Percentiles rank a stretch among this genome's conserved stretches.
These are phyloP conservation scores for Alosa alosa DNA, from an alignment of 2,113 vertebrate genomes.

Conservation along the genomic window DNA sequence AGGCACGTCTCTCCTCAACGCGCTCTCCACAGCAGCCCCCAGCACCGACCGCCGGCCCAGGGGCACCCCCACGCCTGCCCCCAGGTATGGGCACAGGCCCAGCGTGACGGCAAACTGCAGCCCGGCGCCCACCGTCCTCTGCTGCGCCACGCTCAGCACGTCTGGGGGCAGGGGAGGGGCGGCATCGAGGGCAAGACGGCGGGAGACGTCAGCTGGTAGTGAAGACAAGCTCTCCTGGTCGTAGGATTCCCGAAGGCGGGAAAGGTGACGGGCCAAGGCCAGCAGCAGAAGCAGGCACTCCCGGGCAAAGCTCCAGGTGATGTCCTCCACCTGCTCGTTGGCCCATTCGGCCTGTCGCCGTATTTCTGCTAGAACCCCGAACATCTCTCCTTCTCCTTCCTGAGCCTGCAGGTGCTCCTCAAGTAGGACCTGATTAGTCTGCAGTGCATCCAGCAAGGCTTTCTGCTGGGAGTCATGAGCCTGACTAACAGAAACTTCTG, in stretches of 20 bases:
- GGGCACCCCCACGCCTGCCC: constrained; percentile 78
- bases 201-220: constrained; percentile 32
- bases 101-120: constrained; percentile 83
- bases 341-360: constrained; percentile 56
- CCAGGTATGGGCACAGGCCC: constrained; percentile 81
- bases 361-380: constrained; percentile 57
- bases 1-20: constrained; percentile 38
- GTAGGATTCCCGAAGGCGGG: constrained; percentile 65
- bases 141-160: constrained; percentile 80
- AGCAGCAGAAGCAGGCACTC: constrained; percentile 78
- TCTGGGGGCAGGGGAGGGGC: constrained; percentile 83
- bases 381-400: constrained; percentile 60
- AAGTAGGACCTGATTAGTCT: constrained; percentile 66
- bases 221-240: constrained; percentile 34
- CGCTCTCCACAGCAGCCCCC: constrained; percentile 65
- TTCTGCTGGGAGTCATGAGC: constrained; percentile 62
- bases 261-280: constrained; percentile 71
- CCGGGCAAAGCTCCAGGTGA: constrained; percentile 76
- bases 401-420: constrained; percentile 64
- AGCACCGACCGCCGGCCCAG: constrained; percentile 75
- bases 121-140: constrained; percentile 70
- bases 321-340: constrained; percentile 54
- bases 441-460: constrained; percentile 69
- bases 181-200: constrained; percentile 61
- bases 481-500: constrained; percentile 57